phyloP scores from a whole-genome alignment of 2,797 vertebrate species.

The Clarias fuscus region DNA sequence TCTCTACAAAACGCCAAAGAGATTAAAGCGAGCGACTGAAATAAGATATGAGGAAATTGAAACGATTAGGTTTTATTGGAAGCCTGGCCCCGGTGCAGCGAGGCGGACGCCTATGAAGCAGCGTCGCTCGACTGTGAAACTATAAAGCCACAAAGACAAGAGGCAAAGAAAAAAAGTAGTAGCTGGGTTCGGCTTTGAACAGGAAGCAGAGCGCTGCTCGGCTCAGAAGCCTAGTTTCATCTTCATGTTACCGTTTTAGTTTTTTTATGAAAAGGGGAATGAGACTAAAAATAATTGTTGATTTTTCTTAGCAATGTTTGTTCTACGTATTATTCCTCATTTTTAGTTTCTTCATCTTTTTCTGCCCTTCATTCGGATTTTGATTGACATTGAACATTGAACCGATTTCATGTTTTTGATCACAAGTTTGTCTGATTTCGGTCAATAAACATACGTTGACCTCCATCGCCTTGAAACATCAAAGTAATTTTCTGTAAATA shows the following conservation, averaged over 20 bases:
- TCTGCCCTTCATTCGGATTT: not conserved
- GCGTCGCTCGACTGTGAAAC: slow-evolving; percentile 66
- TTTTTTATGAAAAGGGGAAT: not conserved
- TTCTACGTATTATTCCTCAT: not conserved
- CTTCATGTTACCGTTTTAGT: not conserved
- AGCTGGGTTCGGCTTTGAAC: not conserved
- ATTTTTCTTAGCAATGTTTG: not conserved
- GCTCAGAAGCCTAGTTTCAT: not conserved
- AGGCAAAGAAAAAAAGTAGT: slow-evolving; percentile 51
- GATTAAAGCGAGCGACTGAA: slow-evolving; percentile 77
- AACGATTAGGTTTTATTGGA: slow-evolving; percentile 75
- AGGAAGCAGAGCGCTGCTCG: not conserved
- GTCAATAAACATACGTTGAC: not conserved
- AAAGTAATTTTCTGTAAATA: not conserved
- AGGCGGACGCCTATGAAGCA: slow-evolving; percentile 62
- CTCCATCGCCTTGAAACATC: not conserved
- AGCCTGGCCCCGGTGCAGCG: slow-evolving; percentile 64
- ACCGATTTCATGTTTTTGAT: not conserved
- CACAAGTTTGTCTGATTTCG: not conserved
- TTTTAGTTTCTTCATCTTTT: not conserved
- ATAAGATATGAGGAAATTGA: slow-evolving; percentile 78
- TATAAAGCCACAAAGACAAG: slow-evolving; percentile 48
- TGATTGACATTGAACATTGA: not conserved
- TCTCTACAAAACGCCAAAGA: slow-evolving; percentile 65
- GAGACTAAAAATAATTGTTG: not conserved